Percentiles rank a stretch among this genome's conserved stretches.
Conservation (phyloP, 2,888 invertebrate species). For the Caenorhabditis angaria region DNA sequence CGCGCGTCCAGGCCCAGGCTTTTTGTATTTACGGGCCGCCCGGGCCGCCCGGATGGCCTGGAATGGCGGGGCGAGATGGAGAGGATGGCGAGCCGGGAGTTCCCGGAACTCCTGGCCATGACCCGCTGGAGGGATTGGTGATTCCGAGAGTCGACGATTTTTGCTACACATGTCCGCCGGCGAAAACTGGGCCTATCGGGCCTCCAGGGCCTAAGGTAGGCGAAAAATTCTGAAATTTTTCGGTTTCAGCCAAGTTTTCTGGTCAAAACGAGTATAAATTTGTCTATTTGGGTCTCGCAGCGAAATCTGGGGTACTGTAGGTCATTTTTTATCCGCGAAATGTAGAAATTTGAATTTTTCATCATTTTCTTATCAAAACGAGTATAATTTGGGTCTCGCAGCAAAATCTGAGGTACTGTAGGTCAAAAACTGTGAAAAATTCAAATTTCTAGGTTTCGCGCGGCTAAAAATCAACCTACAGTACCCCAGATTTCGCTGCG, state of each 20-base stretch:
- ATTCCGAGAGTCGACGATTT: slow-evolving; percentile 40
- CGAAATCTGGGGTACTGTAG: no score
- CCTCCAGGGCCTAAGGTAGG: slow-evolving; percentile 41
- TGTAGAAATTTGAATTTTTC: background rate
- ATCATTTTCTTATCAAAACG: background rate
- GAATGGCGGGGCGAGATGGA: slow-evolving; percentile 43
- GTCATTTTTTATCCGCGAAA: background rate
- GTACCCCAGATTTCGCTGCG: no score
- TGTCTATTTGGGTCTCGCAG: no score
- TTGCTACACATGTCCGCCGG: slow-evolving; percentile 59
- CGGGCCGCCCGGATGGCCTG: slow-evolving; percentile 41
- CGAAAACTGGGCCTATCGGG: slow-evolving; percentile 52
- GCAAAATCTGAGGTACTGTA: background rate
- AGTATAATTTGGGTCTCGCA: background rate
- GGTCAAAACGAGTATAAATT: background rate
- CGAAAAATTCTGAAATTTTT: no score
- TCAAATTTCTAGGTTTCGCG: background rate
- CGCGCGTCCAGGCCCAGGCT: slow-evolving; percentile 12
- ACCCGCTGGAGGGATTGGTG: slow-evolving; percentile 13
- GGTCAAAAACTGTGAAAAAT: background rate
- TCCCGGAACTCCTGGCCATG: slow-evolving; percentile 26
- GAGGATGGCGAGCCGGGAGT: slow-evolving; percentile 36
- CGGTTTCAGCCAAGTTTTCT: background rate
- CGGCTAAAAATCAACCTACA: no score
- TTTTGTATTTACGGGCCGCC: slow-evolving; percentile 43